Evolutionary conservation across 2,113 vertebrate species (phyloP), one percentile per base, ranked within the genome.

Genomic region (Glaucidium brasilianum): DNA sequence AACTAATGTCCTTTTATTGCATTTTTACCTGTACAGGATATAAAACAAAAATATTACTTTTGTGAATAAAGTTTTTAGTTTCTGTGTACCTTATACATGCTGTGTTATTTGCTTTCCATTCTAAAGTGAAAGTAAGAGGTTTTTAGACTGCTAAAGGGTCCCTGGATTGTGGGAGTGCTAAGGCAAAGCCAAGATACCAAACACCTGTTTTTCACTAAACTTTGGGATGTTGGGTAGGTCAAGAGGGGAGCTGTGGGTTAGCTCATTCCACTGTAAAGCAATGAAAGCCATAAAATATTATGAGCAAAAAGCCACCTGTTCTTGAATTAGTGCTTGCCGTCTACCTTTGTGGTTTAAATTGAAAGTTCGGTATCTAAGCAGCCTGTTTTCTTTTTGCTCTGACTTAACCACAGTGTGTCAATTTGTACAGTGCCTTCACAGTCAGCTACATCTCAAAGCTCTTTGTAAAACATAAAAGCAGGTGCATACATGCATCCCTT

Each of bases 251-350:
- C 73, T 82, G 83, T 76, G 93, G 93, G 95, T 96, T 97, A 91
- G 97, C 85, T 97, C 92, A 94, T 96, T 97, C 94, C 95, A 95
- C 93, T 97, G 95, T 96, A 95, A 97, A 95, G 92, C 96, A 96
- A 94, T 92, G 93, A 95, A 96, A 96, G 83, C 73, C 90, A 96
- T 97, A 97, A 97, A 97, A 96, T 95, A 96, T 95, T 97, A 97
- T 97, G 94, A 96, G 92, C 94, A 96, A 96, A 96, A 97, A 97
- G 90, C 96, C 97, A 97, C 97, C 96, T 97, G 97, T 96, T 97
- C 84, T 80, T 96, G 94, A 95, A 91, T 89, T 76, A 94, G 94
- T 89, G 83, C 66, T 88, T 79, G 69, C 94, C 3, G 2, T 97
- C 93, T 94, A 94, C 90, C 95, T 97, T 96, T 96, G 88, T 82